Evolutionary conservation across 2,797 vertebrate genomes (phyloP), one percentile per base, ranked within the genome.

Genomic region (Takifugu ocellatus): DNA sequence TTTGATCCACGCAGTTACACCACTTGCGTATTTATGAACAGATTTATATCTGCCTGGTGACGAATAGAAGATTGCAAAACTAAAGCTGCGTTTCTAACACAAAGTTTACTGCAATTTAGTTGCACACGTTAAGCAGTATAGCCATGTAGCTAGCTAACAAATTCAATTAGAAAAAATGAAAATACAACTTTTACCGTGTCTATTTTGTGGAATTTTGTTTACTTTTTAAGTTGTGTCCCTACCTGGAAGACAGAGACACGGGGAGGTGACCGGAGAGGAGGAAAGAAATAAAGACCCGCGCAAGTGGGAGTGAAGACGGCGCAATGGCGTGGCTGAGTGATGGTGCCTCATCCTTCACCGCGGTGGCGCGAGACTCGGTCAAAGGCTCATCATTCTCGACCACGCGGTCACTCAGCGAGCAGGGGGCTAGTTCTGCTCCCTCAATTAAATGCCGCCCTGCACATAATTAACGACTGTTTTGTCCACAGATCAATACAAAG

Each of bases 391-490:
- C 74, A 60, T 85, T 87, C 82, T 70, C 81, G 71, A 75, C 71
- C 61, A 45, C 27, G 73, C 77, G 81, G 86, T 78, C 83, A 79
- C 72, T 81, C 72, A 67, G 84, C 66, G 60, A 76, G 75, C 74
- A 73, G 72, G 60, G 74, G 61, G 76, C 87, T 79, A 74, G 75
- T 88, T 88, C 87, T 79, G 63, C 71, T 83, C 61, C 74, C 74
- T 87, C 88, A 90, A 87, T 93, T 87, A 92, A 90, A 90, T 72
- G 83, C 76, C 83, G 76, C 79, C 81, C 77, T 63, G 60, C 79
- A 84, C 84, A 87, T 91, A 91, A 91, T 92, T 91, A 93, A 91
- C 74, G 66, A 85, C 84, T 88, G 88, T 90, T 91, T 91, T 88
- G 88, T 91, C 85, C 80, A 86, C 84, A 82, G 88, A 91, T 92